A percentile compares a stretch with the other conserved stretches of the same genome.
These are phyloP conservation scores for Dissostichus mawsoni DNA, from an alignment of 2,113 vertebrate genomes.

Conservation along the genomic window DNA sequence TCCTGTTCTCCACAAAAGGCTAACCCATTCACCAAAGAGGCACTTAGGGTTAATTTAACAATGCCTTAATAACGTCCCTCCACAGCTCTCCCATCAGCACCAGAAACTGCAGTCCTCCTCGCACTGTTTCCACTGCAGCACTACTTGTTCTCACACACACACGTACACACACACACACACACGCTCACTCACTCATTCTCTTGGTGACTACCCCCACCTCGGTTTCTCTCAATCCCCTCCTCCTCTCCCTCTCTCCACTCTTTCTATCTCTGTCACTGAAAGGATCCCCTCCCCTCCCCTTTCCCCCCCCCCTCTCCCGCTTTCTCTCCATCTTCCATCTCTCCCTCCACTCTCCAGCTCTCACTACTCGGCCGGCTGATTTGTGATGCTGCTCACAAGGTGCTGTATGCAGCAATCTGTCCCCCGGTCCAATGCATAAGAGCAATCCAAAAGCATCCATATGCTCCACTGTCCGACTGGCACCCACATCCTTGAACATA, in stretches of 20 bases:
- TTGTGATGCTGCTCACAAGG: constrained; percentile 81
- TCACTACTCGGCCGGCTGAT: constrained; percentile 72
- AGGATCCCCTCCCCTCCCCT: constrained; percentile 57
- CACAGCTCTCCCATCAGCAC: constrained; percentile 80
- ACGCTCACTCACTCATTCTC: constrained; percentile 62
- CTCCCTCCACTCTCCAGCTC: constrained; percentile 49
- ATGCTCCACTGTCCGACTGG: constrained; percentile 42
- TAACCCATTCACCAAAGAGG: constrained; percentile 82
- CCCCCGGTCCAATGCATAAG: constrained; percentile 53
- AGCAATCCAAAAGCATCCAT: constrained; percentile 72
- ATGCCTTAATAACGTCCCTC: constrained; percentile 73
- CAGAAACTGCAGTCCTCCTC: constrained; percentile 83
- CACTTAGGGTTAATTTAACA: constrained; percentile 80
- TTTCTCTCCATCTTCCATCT: constrained; percentile 60
- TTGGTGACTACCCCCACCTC: constrained; percentile 78
- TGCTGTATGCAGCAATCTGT: constrained; percentile 78
- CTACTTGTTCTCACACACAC: constrained; percentile 73
- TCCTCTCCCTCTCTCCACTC: constrained; percentile 70
- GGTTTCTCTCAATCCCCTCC: constrained; percentile 75
- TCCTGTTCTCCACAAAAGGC: constrained; percentile 73
- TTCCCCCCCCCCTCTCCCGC: constrained; percentile 17
- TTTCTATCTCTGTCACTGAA: constrained; percentile 75
- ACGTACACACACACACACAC: constrained; percentile 52
- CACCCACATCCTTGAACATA: constrained; percentile 20
- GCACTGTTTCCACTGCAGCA: constrained; percentile 85